Percentiles rank a stretch among this genome's conserved stretches.
phyloP scores from a whole-genome alignment of 2,797 vertebrate genomes.

The Streptopelia turtur region DNA sequence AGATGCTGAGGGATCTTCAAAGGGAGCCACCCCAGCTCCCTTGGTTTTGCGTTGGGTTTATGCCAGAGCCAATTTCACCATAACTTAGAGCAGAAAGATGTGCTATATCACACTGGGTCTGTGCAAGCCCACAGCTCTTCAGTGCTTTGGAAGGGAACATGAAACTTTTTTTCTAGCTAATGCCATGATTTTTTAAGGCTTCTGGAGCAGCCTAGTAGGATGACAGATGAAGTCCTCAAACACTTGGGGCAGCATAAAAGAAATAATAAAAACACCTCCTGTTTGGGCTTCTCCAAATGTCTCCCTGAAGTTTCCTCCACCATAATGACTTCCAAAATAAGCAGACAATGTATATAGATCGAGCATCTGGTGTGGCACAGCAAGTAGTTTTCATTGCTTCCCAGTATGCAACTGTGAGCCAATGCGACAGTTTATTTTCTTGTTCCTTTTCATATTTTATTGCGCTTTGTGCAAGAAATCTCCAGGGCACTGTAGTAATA shows the following conservation, averaged over 20 bases:
- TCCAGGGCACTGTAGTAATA: background rate
- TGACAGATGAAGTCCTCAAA: background rate
- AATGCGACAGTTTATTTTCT: background rate
- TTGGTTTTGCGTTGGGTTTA: background rate
- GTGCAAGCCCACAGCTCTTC: background rate
- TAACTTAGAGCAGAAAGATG: background rate
- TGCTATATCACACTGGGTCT: background rate
- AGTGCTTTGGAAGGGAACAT: background rate
- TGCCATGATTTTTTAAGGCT: background rate
- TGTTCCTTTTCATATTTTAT: background rate
- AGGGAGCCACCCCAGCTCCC: background rate
- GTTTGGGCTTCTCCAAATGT: background rate
- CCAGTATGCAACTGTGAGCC: background rate
- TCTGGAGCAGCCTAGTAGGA: background rate
- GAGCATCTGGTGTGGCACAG: background rate
- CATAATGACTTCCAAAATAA: background rate
- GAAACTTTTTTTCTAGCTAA: background rate
- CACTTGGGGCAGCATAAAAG: background rate
- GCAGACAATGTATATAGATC: accelerated
- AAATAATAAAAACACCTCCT: background rate
- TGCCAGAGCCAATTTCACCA: background rate
- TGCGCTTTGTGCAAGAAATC: background rate
- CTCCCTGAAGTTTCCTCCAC: background rate
- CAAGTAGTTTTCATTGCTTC: background rate
- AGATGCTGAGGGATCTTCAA: background rate